Conservation (phyloP, 2,797 vertebrate species). For the Anabacerthia variegaticeps region DNA sequence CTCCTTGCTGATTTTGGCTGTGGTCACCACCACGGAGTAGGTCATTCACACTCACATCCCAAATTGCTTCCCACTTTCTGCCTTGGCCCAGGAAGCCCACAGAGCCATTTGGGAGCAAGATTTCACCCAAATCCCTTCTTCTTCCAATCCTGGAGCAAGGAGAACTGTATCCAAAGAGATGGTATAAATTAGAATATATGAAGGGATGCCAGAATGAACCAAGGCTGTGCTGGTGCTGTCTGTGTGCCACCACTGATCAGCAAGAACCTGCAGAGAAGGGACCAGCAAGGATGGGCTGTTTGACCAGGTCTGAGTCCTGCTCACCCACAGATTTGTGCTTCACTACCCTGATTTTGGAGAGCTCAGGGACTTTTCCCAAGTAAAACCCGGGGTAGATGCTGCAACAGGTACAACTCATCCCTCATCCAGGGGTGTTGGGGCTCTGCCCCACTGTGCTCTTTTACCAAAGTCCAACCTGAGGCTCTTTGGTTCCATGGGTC, state of each 20-base stretch:
- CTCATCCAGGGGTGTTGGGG: rapidly evolving
- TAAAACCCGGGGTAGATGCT: rapidly evolving
- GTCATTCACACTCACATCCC: neutral
- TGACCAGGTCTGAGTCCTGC: neutral
- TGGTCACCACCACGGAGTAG: rapidly evolving
- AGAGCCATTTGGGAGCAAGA: rapidly evolving
- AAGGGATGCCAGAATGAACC: rapidly evolving
- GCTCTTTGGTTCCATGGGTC: neutral
- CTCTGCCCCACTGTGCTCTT: neutral
- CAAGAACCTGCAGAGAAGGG: neutral
- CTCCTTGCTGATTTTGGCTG: neutral
- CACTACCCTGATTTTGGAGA: neutral
- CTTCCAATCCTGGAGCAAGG: neutral
- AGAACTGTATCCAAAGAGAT: neutral
- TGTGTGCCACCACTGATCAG: rapidly evolving
- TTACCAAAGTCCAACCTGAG: neutral
- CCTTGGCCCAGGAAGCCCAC: neutral
- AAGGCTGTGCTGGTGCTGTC: neutral
- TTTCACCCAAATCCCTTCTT: neutral
- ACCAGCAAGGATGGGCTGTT: neutral
- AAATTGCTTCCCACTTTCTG: neutral
- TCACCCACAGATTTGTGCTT: neutral
- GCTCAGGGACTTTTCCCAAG: neutral
- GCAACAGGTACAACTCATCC: rapidly evolving
- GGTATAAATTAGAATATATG: neutral